Conservation (phyloP, 2,888 invertebrate species). For the Hypolimnas misippus region DNA sequence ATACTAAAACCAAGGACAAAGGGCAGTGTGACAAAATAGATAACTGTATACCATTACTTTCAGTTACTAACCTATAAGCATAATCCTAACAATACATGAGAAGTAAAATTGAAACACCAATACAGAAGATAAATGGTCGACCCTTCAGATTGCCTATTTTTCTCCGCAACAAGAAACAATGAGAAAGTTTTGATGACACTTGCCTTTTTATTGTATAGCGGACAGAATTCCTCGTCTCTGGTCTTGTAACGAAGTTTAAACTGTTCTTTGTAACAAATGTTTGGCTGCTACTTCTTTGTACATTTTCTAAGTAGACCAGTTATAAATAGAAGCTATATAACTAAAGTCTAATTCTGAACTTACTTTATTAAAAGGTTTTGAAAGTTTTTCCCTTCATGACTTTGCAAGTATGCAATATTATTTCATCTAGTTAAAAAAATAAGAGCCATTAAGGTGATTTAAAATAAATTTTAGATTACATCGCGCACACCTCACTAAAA, state of each 20-base stretch:
- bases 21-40: too few relatives aligned
- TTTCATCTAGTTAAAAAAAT: not conserved
- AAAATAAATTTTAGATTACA: conserved; percentile 6
- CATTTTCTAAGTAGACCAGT: not conserved
- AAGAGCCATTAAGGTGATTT: not conserved
- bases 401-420: too few relatives aligned
- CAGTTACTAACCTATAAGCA: not conserved
- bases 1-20: too few relatives aligned
- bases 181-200: conserved; percentile 34
- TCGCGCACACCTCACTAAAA: conserved; percentile 20
- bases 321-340: not conserved
- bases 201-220: conserved; percentile 31
- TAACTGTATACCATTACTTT: not conserved
- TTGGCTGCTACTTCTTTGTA: conserved; percentile 4
- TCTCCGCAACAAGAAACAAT: conserved; percentile 30
- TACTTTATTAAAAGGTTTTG: not conserved
- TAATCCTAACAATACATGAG: not conserved
- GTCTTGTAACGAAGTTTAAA: conserved; percentile 32
- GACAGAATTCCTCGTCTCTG: conserved; percentile 16
- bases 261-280: conserved; percentile 27
- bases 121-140: conserved; percentile 8
- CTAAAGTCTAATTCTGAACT: not conserved
- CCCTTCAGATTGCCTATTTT: conserved; percentile 22
- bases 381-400: too few relatives aligned
- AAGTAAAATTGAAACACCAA: not conserved